Evolutionary conservation across 64 coral and sea anemone genomes (phyloP).

Genomic region (Pachyseris speciosa): DNA sequence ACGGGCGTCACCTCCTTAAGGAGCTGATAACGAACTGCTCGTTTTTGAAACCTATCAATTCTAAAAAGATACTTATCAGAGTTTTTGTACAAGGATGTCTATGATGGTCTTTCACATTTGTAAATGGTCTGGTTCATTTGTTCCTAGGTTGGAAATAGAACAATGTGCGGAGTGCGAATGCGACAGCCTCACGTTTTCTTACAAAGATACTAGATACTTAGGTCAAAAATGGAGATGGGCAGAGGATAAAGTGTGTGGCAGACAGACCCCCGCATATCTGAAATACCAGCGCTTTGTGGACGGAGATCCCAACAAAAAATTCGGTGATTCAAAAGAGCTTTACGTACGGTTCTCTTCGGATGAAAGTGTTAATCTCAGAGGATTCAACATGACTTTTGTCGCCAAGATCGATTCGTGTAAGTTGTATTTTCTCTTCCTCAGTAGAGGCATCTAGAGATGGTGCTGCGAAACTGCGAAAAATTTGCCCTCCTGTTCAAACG

Average conservation of each 20-base stretch:
- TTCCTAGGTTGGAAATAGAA: conserved; percentile 4
- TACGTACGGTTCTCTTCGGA: not conserved
- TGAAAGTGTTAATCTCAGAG: not conserved
- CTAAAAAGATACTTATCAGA: too few relatives aligned
- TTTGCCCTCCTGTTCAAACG: too few relatives aligned
- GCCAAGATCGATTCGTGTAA: not conserved
- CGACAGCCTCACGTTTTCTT: not conserved
- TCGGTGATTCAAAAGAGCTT: not conserved
- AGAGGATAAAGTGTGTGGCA: not conserved
- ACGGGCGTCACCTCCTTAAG: too few relatives aligned
- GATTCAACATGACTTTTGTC: not conserved
- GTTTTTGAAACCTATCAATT: too few relatives aligned
- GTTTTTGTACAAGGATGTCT: not conserved
- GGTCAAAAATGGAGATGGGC: not conserved
- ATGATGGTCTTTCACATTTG: too few relatives aligned
- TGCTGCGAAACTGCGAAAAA: too few relatives aligned
- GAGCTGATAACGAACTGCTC: too few relatives aligned
- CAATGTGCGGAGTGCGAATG: not conserved
- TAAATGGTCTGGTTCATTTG: not conserved
- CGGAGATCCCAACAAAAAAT: not conserved
- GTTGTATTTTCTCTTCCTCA: too few relatives aligned
- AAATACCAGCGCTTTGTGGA: not conserved
- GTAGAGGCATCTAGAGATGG: too few relatives aligned
- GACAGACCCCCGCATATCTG: not conserved
- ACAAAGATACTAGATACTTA: not conserved